phyloP scores from a whole-genome alignment of 2,888 invertebrate species.

The Andrena minutula region DNA sequence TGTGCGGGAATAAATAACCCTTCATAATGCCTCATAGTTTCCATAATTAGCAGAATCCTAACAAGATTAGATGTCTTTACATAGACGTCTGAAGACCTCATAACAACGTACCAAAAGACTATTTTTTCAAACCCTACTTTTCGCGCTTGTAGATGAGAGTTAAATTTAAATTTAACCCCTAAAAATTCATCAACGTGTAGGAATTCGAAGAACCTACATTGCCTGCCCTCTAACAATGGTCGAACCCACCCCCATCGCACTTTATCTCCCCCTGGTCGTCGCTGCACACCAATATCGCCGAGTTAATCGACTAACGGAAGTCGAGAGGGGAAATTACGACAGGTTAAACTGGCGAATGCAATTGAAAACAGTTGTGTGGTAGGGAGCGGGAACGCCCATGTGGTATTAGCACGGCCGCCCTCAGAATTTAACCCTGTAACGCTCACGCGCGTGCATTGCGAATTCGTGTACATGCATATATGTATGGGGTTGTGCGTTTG shows the following conservation, averaged over 20 bases:
- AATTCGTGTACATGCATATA: conserved; percentile 61
- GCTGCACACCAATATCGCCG: background rate
- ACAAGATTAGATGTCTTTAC: no score
- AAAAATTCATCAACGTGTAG: no score
- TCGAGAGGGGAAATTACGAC: conserved; percentile 51
- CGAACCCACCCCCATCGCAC: background rate
- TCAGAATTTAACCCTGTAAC: conserved; percentile 65
- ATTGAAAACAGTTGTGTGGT: conserved; percentile 72
- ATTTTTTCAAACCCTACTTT: no score
- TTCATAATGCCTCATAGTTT: no score
- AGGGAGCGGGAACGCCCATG: conserved; percentile 82
- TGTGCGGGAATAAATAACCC: no score
- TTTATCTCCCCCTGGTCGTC: background rate
- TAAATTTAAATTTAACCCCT: no score
- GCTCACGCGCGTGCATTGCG: conserved; percentile 42
- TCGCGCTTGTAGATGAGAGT: no score
- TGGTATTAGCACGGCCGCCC: conserved; percentile 72
- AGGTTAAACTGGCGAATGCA: conserved; percentile 65
- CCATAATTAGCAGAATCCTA: no score
- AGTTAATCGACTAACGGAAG: conserved; percentile 16
- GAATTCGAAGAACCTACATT: no score
- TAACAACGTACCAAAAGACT: no score
- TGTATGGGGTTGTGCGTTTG: conserved; percentile 39
- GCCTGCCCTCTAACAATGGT: no score
- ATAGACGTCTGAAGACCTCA: no score